phyloP scores from a whole-genome alignment of 2,888 invertebrate genomes.

The Cloeon dipterum region DNA sequence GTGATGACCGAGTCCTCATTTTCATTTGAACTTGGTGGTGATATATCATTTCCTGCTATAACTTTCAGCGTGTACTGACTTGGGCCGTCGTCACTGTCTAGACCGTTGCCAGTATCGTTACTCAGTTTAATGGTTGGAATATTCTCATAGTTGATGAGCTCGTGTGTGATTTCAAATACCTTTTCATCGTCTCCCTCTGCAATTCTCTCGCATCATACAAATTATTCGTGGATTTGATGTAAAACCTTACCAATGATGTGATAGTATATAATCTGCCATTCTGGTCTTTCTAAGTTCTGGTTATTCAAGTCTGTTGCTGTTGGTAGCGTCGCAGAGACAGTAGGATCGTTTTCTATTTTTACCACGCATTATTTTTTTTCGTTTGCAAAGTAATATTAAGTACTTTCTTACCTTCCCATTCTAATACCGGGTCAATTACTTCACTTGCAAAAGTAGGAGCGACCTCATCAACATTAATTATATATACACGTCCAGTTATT shows the following conservation, averaged over 20 bases:
- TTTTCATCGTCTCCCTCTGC: too few species aligned
- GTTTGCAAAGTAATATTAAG: too few species aligned
- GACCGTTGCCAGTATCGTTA: slow-evolving; percentile 2
- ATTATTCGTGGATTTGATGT: too few species aligned
- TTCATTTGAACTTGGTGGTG: too few species aligned
- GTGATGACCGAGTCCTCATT: too few species aligned
- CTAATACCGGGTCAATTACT: slow-evolving; percentile 23
- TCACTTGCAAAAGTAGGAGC: slow-evolving; percentile 23
- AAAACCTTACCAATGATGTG: slow-evolving; percentile 25
- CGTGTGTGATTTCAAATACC: too few species aligned
- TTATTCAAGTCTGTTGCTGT: slow-evolving; percentile 25
- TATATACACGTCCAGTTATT: too few species aligned
- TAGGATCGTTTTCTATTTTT: slow-evolving; percentile 21
- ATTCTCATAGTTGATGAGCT: not conserved
- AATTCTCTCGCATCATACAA: not conserved
- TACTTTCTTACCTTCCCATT: slow-evolving; percentile 16
- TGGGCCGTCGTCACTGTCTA: too few species aligned
- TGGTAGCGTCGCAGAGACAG: slow-evolving; percentile 17
- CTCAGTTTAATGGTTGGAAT: not conserved
- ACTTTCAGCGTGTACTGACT: too few species aligned
- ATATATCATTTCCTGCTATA: too few species aligned
- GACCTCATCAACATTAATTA: slow-evolving; percentile 24
- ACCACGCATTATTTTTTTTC: slow-evolving; percentile 6
- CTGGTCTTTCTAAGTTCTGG: slow-evolving; percentile 16
- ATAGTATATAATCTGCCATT: slow-evolving; percentile 22